phyloP scores from a whole-genome alignment of 1,140 invertebrate genomes.

The Lysiphlebus fabarum region DNA sequence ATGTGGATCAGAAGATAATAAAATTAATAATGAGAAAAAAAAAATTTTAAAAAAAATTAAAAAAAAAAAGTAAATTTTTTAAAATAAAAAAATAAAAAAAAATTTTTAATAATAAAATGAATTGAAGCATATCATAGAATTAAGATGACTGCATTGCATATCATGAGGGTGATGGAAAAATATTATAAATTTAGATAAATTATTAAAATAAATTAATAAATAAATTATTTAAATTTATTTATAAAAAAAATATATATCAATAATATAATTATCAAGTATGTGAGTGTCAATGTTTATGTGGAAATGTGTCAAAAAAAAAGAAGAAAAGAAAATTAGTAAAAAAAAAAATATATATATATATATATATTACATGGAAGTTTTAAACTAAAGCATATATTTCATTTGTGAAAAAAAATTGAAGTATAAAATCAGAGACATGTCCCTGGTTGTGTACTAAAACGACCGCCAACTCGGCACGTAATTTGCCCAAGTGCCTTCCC shows the following conservation, averaged over 20 bases:
- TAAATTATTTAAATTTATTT: neutral
- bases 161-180: neutral
- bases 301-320: neutral
- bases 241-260: too few relatives aligned
- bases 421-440: conserved; percentile 31
- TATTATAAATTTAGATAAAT: conserved; percentile 10
- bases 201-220: neutral
- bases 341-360: neutral
- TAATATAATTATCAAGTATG: neutral
- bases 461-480: conserved; percentile 52
- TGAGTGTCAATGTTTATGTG: neutral
- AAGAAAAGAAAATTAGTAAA: conserved; percentile 5
- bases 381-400: neutral
- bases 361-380: conserved; percentile 8
- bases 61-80: too few relatives aligned
- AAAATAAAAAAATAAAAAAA: too few relatives aligned
- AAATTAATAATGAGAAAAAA: too few relatives aligned
- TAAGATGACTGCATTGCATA: neutral
- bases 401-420: conserved; percentile 14
- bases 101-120: too few relatives aligned
- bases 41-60: too few relatives aligned
- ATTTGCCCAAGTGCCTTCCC: conserved; percentile 55
- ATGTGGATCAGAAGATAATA: too few relatives aligned
- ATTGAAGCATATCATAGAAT: too few relatives aligned
- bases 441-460: conserved; percentile 41